Evolutionary conservation across 53 echinoderm and acorn worm species (phyloP).

Genomic region (Paelopatides confundens): DNA sequence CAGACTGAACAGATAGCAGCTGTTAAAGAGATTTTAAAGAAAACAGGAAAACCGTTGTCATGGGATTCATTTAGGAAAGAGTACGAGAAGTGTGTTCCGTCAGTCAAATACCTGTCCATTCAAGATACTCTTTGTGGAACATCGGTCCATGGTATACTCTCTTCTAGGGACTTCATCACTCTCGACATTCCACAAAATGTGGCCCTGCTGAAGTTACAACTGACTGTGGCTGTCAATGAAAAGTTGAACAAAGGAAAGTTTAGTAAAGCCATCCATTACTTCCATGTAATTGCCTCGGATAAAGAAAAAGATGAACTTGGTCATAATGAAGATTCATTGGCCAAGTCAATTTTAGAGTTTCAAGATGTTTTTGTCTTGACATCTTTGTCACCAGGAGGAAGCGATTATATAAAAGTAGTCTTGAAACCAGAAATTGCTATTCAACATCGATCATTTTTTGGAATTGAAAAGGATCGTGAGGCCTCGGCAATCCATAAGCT

Average conservation of each 20-base stretch:
- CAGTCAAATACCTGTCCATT: background rate
- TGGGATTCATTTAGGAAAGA: background rate
- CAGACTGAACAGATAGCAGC: background rate
- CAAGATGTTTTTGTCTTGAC: background rate
- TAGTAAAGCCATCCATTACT: background rate
- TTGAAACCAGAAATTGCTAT: background rate
- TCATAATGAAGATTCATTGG: background rate
- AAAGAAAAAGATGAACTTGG: background rate
- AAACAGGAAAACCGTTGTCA: background rate
- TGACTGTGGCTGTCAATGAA: slow-evolving; percentile 9
- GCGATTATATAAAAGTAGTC: background rate
- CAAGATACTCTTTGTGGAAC: background rate
- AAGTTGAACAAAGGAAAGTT: background rate
- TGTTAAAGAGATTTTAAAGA: background rate
- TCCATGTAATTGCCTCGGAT: background rate
- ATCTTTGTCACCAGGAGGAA: background rate
- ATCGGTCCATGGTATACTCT: background rate
- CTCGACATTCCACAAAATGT: background rate
- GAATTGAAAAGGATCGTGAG: background rate
- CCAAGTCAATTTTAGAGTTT: background rate
- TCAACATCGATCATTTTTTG: background rate
- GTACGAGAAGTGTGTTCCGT: background rate
- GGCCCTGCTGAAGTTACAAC: background rate
- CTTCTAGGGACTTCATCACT: slow-evolving; percentile 7
- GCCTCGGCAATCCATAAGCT: slow-evolving; percentile 10